Base-by-base conservation (phyloP, 1,140 invertebrate genomes). In the Tetramorium simillimum region DNA sequence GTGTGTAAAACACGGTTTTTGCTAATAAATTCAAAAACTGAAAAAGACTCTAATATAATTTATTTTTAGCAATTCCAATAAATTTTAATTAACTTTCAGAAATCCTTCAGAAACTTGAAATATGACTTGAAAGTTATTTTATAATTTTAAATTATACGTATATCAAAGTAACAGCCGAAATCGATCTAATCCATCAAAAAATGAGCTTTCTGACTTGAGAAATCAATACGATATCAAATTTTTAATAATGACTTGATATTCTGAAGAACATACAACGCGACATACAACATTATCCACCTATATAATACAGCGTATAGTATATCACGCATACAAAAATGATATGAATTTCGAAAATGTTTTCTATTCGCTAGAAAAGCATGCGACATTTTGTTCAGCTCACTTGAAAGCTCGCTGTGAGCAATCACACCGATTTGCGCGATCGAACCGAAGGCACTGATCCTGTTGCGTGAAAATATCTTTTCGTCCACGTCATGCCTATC, bases 391-490 rank as follows among this genome's bases (percentile, higher is more conserved):
- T 33, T 16, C 28, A 62, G 10, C 33, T 65, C 18, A 28, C 14
- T 65, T 46, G 43, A 46, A 46, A 46, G 43, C 43, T 75, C 51
- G 53, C 28, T 3, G 40, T n/a, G 33, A 18, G 18, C 18, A 16
- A 14, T 75, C 51, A 58, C 28, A 51, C 3, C 12, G n/a, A 16
- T 18, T 18, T 24, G 33, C 0, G 10, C 2, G n/a, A 21, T 21
- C 28, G 28, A 14, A 63, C 5, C 6, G 51, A n/a, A 21, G 16
- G 24, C 10, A 78, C 10, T 24, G 3, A 33, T 62, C 7, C 60
- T 6, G 43, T 63, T 49, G 58, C 58, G 40, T 63, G 58, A 63
- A 78, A 78, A 78, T 43, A 49, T 63, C 49, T 37, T 63, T 24
- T 63, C 75, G 18, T 33, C 18, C 40, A 60, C 5, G 16, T 56